Conservation (phyloP, 2,888 invertebrate genomes). For the Drosophila anceps region DNA sequence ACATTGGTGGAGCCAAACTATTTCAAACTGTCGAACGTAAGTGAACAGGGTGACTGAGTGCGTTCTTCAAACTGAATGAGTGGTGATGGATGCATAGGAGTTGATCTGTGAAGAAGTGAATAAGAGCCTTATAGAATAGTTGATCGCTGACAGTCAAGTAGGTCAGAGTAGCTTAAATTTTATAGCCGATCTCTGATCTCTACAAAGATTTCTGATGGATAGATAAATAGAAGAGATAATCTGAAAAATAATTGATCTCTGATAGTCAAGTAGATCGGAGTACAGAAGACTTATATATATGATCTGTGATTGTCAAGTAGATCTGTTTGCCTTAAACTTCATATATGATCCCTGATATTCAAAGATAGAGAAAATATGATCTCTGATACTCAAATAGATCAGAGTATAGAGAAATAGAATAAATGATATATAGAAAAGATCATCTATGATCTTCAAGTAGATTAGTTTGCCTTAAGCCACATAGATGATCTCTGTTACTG, state of each 20-base stretch:
- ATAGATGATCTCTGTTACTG: background rate
- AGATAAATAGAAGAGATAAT: background rate
- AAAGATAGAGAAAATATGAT: background rate
- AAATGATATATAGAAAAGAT: no score
- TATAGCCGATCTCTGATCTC: no score
- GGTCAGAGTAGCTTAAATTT: no score
- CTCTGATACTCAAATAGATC: background rate
- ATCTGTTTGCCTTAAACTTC: background rate
- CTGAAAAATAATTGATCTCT: background rate
- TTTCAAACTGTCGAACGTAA: conserved; percentile 93
- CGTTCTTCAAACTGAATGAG: background rate
- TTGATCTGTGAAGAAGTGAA: background rate
- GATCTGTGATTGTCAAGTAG: no score
- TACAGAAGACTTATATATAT: no score
- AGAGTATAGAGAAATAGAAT: background rate
- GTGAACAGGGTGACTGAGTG: conserved; percentile 36
- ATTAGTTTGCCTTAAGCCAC: background rate
- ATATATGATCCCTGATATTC: background rate
- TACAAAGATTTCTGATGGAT: no score
- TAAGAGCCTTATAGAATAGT: no score
- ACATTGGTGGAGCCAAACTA: conserved; percentile 92
- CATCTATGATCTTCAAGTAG: background rate
- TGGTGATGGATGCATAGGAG: no score
- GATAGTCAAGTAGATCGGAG: background rate
- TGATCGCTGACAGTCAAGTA: no score